Evolutionary conservation across 2,797 vertebrate genomes (phyloP).

Genomic region (Liasis olivaceus): DNA sequence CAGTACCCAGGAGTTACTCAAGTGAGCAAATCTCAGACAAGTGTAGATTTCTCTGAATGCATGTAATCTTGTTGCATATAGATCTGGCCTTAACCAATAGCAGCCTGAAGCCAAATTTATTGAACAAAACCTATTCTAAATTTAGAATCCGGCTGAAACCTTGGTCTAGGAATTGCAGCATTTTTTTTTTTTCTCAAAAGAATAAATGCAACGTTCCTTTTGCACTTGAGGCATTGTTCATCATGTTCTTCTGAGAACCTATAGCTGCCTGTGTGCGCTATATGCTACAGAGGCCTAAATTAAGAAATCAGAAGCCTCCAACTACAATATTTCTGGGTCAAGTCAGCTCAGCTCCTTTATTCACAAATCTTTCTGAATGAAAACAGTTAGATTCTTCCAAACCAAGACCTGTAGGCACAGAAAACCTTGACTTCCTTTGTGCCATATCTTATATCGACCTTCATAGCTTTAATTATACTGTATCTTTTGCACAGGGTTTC

Average conservation of each 20-base stretch:
- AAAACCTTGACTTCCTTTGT: neutral
- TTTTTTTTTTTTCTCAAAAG: neutral
- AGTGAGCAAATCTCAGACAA: neutral
- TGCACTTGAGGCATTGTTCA: neutral
- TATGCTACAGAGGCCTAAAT: neutral
- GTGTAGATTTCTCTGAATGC: neutral
- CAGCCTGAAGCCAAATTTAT: neutral
- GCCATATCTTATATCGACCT: neutral
- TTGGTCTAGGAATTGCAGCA: neutral
- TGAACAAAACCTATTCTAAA: neutral
- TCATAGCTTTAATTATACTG: neutral
- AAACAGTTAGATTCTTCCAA: neutral
- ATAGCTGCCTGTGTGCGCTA: neutral
- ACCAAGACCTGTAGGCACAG: neutral
- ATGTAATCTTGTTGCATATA: neutral
- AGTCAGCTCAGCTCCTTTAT: slow-evolving; percentile 14
- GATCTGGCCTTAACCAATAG: neutral
- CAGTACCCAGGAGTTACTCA: neutral
- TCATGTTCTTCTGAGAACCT: neutral
- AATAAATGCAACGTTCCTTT: neutral
- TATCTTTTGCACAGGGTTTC: neutral
- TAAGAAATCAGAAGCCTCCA: neutral
- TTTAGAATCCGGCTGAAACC: neutral
- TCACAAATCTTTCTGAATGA: slow-evolving; percentile 10
- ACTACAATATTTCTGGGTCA: slow-evolving; percentile 5